Percentiles rank a stretch among this genome's conserved stretches.
Evolutionary conservation across 2,797 vertebrate genomes (phyloP).

Genomic region (Craterocephalus amniculus): DNA sequence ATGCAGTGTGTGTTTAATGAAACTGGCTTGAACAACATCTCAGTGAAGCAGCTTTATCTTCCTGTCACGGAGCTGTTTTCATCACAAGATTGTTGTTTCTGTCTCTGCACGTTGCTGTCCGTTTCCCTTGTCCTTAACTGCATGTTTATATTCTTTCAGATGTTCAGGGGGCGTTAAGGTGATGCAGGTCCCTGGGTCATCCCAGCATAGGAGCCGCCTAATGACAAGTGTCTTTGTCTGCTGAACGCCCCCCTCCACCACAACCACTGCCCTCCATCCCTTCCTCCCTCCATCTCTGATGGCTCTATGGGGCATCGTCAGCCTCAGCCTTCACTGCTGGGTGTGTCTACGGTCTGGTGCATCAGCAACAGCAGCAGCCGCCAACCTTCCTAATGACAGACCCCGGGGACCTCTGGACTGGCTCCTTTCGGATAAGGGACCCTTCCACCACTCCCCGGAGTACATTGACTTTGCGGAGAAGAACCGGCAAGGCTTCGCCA

Average conservation of each 20-base stretch:
- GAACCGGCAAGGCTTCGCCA: conserved; percentile 96
- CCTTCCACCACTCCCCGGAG: conserved; percentile 96
- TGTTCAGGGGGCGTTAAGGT: conserved; percentile 88
- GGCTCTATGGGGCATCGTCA: conserved; percentile 97
- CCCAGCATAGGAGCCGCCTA: conserved; percentile 91
- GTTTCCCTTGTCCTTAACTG: conserved; percentile 11
- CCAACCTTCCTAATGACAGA: conserved; percentile 90
- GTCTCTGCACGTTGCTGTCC: neutral
- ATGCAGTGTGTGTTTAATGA: neutral
- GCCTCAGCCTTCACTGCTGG: conserved; percentile 94
- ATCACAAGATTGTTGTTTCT: neutral
- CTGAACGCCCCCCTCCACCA: conserved; percentile 74
- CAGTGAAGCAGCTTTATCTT: neutral
- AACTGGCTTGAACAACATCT: neutral
- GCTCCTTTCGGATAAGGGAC: conserved; percentile 98
- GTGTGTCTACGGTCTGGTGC: conserved; percentile 70
- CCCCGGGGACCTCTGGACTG: conserved; percentile 95
- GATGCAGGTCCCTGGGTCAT: conserved; percentile 89
- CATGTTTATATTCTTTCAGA: conserved; percentile 70
- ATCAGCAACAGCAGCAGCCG: conserved; percentile 76
- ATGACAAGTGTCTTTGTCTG: conserved; percentile 86
- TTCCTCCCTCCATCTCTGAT: conserved; percentile 87
- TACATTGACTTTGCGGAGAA: conserved; percentile 98
- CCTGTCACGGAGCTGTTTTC: neutral
- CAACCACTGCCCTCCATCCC: conserved; percentile 38